Evolutionary conservation across 1,140 invertebrate genomes (phyloP).

Genomic region (Macrobrachium rosenbergii): DNA sequence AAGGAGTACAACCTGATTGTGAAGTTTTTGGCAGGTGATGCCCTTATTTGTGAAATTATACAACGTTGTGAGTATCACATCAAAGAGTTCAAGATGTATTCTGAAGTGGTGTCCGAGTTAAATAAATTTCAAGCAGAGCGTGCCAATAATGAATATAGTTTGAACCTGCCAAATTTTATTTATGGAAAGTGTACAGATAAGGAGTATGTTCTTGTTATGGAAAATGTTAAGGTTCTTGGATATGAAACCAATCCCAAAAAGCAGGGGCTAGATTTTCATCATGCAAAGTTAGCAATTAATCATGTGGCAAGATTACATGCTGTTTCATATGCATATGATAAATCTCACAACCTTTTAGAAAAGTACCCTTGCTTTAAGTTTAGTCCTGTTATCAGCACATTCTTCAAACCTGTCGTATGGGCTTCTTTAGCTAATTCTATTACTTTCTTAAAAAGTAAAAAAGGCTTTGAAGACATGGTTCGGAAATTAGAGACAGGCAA

Average conservation of each 20-base stretch:
- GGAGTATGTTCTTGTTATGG: slow-evolving; percentile 64
- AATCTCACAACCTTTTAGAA: slow-evolving; percentile 50
- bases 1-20: slow-evolving; percentile 62
- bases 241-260: slow-evolving; percentile 57
- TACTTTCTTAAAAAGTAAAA: slow-evolving; percentile 57
- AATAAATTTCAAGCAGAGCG: slow-evolving; percentile 54
- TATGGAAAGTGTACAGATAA: slow-evolving; percentile 63
- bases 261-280: slow-evolving; percentile 54
- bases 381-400: slow-evolving; percentile 51
- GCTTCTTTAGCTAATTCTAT: slow-evolving; percentile 51
- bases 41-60: slow-evolving; percentile 53
- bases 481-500: slow-evolving; percentile 58
- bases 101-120: slow-evolving; percentile 55
- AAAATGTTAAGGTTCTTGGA: slow-evolving; percentile 57
- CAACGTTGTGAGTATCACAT: slow-evolving; percentile 47
- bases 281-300: slow-evolving; percentile 57
- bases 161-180: slow-evolving; percentile 59
- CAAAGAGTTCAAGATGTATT: slow-evolving; percentile 63
- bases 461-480: slow-evolving; percentile 63
- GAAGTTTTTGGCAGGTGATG: slow-evolving; percentile 61
- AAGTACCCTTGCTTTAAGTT: slow-evolving; percentile 61
- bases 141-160: slow-evolving; percentile 37
- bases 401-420: slow-evolving; percentile 61
- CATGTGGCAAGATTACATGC: slow-evolving; percentile 63
- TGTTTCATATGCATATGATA: slow-evolving; percentile 61